These are phyloP conservation scores for Gryon sp. DNA, from an alignment of 1,140 invertebrate species.

Conservation along the genomic window DNA sequence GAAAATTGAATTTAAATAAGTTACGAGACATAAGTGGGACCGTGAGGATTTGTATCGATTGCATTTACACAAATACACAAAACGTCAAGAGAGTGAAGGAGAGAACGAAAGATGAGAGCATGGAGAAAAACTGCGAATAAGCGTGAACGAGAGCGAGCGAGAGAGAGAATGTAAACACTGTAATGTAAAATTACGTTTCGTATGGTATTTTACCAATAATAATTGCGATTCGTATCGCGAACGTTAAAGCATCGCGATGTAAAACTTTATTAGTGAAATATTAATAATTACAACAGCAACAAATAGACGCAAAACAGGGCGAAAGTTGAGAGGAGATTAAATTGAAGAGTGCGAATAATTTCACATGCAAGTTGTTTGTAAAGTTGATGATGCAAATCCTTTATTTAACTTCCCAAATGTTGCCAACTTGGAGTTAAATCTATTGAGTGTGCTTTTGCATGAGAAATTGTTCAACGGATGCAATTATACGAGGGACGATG, in stretches of 20 bases:
- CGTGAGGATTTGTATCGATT: slow-evolving; percentile 57
- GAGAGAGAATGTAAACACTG: slow-evolving; percentile 59
- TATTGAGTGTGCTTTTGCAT: too few relatives aligned
- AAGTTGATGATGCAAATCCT: too few relatives aligned
- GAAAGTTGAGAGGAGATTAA: background rate
- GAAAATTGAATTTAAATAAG: slow-evolving; percentile 25
- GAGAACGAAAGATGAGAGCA: slow-evolving; percentile 25
- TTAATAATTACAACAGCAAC: slow-evolving; percentile 55
- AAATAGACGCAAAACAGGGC: background rate
- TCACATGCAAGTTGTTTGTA: too few relatives aligned
- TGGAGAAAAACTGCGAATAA: too few relatives aligned
- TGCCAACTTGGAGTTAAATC: too few relatives aligned
- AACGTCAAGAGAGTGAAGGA: slow-evolving; percentile 33
- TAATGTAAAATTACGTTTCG: slow-evolving; percentile 75
- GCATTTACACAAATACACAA: slow-evolving; percentile 62
- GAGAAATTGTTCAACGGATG: slow-evolving; percentile 8
- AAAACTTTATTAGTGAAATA: slow-evolving; percentile 64
- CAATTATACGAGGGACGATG: background rate
- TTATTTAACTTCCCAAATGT: too few relatives aligned
- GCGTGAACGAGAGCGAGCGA: slow-evolving; percentile 44
- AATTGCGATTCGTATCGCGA: slow-evolving; percentile 67
- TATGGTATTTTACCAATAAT: slow-evolving; percentile 76
- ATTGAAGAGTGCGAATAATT: background rate
- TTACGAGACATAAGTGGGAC: slow-evolving; percentile 36
- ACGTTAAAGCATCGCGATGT: slow-evolving; percentile 60